Evolutionary conservation across 2,888 invertebrate genomes (phyloP).

Genomic region (Lobophora halterata): DNA sequence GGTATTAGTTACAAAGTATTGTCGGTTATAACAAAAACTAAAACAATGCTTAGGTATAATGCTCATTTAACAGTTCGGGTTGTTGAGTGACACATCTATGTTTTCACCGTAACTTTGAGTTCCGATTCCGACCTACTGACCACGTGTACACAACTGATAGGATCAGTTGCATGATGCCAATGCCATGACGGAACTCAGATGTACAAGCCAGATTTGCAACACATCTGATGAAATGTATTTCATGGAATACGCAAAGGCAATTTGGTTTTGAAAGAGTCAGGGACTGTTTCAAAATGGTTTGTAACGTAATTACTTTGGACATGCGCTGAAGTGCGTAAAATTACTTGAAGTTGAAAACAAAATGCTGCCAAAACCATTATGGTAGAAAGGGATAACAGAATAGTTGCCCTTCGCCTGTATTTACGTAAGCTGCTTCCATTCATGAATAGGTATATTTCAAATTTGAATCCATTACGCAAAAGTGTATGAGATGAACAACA

Average conservation of each 20-base stretch:
- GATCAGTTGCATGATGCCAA: slow-evolving; percentile 24
- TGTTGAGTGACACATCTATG: slow-evolving; percentile 9
- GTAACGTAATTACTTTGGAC: slow-evolving; percentile 1
- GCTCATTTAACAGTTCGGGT: neutral
- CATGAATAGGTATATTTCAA: too few relatives aligned
- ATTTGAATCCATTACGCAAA: slow-evolving; percentile 5
- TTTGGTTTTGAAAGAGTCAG: slow-evolving; percentile 8
- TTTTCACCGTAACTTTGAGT: too few relatives aligned
- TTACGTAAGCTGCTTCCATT: too few relatives aligned
- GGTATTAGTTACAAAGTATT: too few relatives aligned
- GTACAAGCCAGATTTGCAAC: slow-evolving; percentile 21
- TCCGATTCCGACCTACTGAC: slow-evolving; percentile 13
- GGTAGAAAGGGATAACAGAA: too few relatives aligned
- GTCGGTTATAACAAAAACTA: too few relatives aligned
- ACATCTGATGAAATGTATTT: slow-evolving; percentile 17
- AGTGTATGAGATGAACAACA: neutral
- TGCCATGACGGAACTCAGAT: slow-evolving; percentile 13
- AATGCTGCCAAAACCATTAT: neutral
- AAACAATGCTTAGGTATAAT: too few relatives aligned
- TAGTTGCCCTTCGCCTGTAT: too few relatives aligned
- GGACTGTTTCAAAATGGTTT: too few relatives aligned
- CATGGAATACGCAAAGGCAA: slow-evolving; percentile 17
- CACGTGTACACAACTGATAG: slow-evolving; percentile 23
- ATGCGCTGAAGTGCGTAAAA: slow-evolving; percentile 4
- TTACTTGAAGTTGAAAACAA: slow-evolving; percentile 2